Evolutionary conservation across 2,888 invertebrate genomes (phyloP), one percentile per base, ranked within the genome.

Genomic region (Anodontia alba): DNA sequence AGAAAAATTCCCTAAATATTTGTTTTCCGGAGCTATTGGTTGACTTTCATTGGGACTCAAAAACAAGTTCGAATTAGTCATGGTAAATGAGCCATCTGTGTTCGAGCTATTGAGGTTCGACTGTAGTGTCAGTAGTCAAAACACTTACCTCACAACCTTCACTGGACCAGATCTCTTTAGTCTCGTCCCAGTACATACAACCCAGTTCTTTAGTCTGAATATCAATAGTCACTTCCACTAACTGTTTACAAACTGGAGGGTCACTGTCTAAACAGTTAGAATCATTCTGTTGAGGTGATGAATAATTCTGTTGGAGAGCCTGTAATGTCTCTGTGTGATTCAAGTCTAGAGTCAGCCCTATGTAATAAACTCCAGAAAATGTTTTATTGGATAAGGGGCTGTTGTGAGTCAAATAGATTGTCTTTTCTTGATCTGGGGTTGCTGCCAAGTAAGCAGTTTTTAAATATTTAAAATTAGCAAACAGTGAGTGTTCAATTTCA

Each of bases 131-230:
- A n/a, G n/a, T n/a, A n/a, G n/a, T n/a, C n/a, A n/a, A n/a, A n/a
- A 38, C 38, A 8, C 46, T 46, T 62, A 88, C 88, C 87, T 86
- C 78, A 81, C 87, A 88, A 3, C 88, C 88, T 17, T 76, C 12
- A 46, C 66, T 73, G 17, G 74, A 77, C 87, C 87, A 88, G 1
- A 17, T 17, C 36, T 88, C 77, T 3, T 29, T 54, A 7, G 23
- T 12, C n/a, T 75, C 75, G 72, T 85, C 71, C 88, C 88, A 88
- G 76, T 84, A 87, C 8, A 80, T 67, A 68, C 88, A 88, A 0
- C 73, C 73, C 7, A 83, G 72, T 26, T 76, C 51, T 31, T 75
- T 78, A 1, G 83, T 83, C 31, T 83, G 76, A 12, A 87, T 42
- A 20, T 67, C 33, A 46, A 87, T 31, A 20, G 54, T 69, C 17